These are phyloP conservation scores for Pyrgilauda ruficollis DNA, from an alignment of 2,113 vertebrate species.

Conservation along the genomic window DNA sequence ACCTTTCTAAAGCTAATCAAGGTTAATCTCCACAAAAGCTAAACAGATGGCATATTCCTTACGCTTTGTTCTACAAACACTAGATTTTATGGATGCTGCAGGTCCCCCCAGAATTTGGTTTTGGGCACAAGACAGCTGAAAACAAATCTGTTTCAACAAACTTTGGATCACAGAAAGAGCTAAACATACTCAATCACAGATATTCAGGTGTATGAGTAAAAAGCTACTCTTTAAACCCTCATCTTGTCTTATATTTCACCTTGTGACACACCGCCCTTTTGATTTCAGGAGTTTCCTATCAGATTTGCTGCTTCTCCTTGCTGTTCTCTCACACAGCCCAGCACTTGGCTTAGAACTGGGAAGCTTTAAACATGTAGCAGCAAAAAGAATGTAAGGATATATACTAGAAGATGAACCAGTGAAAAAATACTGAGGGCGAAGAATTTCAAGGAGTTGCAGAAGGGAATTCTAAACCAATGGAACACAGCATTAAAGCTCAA, in stretches of 20 bases:
- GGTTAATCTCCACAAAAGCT: background rate
- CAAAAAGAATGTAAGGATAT: background rate
- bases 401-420: background rate
- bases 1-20: background rate
- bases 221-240: background rate
- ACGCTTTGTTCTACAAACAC: background rate
- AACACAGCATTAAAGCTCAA: background rate
- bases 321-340: background rate
- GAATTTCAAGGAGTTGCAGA: background rate
- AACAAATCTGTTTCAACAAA: background rate
- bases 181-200: background rate
- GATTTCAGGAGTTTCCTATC: rapidly evolving
- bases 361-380: background rate
- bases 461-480: background rate
- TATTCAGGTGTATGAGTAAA: background rate
- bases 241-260: background rate
- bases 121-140: background rate
- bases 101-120: background rate
- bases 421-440: background rate
- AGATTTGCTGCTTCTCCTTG: background rate
- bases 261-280: background rate
- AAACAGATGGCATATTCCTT: background rate
- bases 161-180: background rate
- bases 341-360: background rate
- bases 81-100: background rate